Base-by-base conservation (phyloP, 2,113 vertebrate genomes). In the Sebastes fasciatus region DNA sequence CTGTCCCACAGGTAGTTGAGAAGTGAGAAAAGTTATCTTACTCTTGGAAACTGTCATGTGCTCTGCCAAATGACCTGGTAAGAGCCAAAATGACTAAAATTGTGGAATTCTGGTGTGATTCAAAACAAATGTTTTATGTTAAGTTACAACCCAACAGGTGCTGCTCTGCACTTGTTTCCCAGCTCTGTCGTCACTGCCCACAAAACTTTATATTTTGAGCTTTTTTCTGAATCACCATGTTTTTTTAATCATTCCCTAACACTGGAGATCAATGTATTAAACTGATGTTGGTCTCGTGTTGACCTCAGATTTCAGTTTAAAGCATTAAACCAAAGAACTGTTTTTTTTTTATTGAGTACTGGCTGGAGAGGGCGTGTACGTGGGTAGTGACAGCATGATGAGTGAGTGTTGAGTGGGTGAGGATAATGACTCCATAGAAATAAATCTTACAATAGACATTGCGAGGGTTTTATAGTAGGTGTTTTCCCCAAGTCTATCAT, bases 401-500 rank as follows among this genome's bases (percentile, higher is more conserved):
- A 45, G 16, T 73, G 1, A 46, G 19, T 42, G 34, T 46, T 5
- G 64, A 74, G 71, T 54, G 57, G 64, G 66, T 21, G 23, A 61
- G 34, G 21, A 6, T 19, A 63, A 79, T 52, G 40, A 40, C 46
- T 66, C 75, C 73, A 1, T 23, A 51, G n/a, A 66, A 51, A 58
- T 66, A 51, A 43, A 51, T 60, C 11, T 65, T 26, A 8, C 4
- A 19, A 23, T 17, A 58, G 23, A 21, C 23, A 45, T 58, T 58
- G 69, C 8, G 17, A 5, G 55, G n/a, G 55, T 58, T 23, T 58
- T 58, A 34, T 34, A 34, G 34, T 34, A 52, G 73, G 61, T 79
- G 77, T 71, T 69, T 78, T 62, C 57, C 42, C 12, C 8, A 52
- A 21, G 60, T 65, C 40, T 57, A 34, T 54, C 40, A 48, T 65